Percentiles rank a stretch among this genome's conserved stretches.
These are phyloP conservation scores for Cephalopterus ornatus DNA, from an alignment of 2,113 vertebrate species.

Conservation along the genomic window DNA sequence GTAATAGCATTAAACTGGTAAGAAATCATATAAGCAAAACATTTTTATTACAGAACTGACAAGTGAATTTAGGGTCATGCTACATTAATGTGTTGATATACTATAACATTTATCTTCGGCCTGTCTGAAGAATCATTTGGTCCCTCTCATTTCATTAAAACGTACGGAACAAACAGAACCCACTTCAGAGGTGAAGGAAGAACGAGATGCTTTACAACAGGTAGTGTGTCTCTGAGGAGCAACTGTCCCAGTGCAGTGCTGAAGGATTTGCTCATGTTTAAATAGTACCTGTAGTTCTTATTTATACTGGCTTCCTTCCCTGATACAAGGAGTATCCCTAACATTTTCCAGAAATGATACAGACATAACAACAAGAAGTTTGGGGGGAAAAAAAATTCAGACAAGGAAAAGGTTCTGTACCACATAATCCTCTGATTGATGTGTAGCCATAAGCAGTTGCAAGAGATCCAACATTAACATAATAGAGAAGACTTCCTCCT, in stretches of 20 bases:
- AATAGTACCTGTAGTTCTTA: neutral
- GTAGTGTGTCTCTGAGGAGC: neutral
- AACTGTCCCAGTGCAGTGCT: neutral
- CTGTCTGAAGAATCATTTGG: conserved; percentile 49
- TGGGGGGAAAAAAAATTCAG: neutral
- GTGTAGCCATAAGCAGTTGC: neutral
- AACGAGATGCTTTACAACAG: neutral
- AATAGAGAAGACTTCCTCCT: neutral
- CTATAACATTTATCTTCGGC: neutral
- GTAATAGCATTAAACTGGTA: conserved; percentile 44
- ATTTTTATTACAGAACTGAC: conserved; percentile 28
- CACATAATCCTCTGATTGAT: neutral
- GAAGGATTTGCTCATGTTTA: neutral
- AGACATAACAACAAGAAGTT: neutral
- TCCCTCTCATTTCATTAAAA: conserved; percentile 47
- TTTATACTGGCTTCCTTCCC: neutral
- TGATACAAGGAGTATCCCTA: neutral
- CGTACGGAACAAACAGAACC: neutral
- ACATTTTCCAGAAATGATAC: neutral
- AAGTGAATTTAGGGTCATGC: conserved; percentile 35
- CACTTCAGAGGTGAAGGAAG: neutral
- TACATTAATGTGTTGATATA: conserved; percentile 23
- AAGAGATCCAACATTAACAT: neutral
- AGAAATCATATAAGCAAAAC: conserved; percentile 37
- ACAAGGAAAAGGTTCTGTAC: neutral